These are phyloP conservation scores for Cabera pusaria DNA, from an alignment of 2,888 invertebrate genomes.

Conservation along the genomic window DNA sequence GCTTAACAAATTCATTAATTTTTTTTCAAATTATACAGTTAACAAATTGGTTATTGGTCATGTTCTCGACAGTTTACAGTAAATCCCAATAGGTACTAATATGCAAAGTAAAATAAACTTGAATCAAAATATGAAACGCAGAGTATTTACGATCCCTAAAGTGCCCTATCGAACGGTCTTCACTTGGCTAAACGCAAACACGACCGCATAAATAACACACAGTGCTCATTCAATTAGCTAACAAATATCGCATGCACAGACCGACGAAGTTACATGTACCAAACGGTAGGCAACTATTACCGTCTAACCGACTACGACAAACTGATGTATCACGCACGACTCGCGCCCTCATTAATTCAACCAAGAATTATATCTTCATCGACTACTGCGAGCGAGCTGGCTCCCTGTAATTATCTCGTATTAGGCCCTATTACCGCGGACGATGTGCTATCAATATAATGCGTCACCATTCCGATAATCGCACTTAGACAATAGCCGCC, in stretches of 20 bases:
- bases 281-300: conserved; percentile 10
- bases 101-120: no score
- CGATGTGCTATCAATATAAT: conserved; percentile 68
- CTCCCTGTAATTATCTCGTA: conserved; percentile 68
- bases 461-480: conserved; percentile 66
- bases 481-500: conserved; percentile 60
- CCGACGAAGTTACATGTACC: conserved; percentile 4
- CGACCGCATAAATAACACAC: neutral
- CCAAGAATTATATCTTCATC: conserved; percentile 70
- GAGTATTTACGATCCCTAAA: no score
- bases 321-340: conserved; percentile 49
- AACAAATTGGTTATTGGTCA: no score
- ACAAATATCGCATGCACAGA: conserved; percentile 5
- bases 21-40: no score
- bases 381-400: conserved; percentile 53
- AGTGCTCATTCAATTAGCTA: conserved; percentile 6
- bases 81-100: no score
- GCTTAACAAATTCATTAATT: no score
- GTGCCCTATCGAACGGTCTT: no score
- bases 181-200: neutral
- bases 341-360: conserved; percentile 58
- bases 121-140: no score
- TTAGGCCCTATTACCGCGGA: conserved; percentile 68
- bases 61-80: no score
- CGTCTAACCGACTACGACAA: conserved; percentile 35